These are phyloP conservation scores for Lordiphosa andalusiaca DNA, from an alignment of 2,888 invertebrate species.

Conservation along the genomic window DNA sequence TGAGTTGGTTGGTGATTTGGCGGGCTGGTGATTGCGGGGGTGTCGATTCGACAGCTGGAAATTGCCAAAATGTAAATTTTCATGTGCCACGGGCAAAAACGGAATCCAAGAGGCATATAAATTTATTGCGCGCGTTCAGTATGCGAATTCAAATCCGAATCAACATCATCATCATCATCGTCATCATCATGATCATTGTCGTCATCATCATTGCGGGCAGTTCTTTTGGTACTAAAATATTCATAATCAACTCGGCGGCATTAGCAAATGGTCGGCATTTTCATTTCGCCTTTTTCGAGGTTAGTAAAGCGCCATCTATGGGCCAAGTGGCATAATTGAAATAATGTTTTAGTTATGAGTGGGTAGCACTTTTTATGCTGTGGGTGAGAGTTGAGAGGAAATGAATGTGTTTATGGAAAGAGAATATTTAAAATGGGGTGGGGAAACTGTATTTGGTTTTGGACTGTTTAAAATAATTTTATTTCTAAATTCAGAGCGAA, in stretches of 20 bases:
- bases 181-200: constrained; percentile 30
- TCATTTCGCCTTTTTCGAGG: constrained; percentile 33
- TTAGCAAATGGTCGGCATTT: constrained; percentile 46
- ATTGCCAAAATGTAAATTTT: constrained; percentile 78
- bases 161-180: constrained; percentile 13
- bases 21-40: neutral
- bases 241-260: constrained; percentile 63
- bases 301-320: constrained; percentile 32
- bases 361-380: neutral
- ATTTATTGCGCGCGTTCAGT: constrained; percentile 64
- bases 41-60: constrained; percentile 65
- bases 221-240: constrained; percentile 52
- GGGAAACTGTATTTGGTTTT: too few species aligned
- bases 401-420: neutral
- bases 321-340: constrained; percentile 32
- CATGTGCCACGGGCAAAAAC: constrained; percentile 41
- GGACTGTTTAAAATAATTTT: too few species aligned
- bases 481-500: too few species aligned
- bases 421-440: constrained; percentile 1
- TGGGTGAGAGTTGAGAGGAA: neutral
- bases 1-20: neutral
- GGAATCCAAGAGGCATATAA: constrained; percentile 44
- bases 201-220: constrained; percentile 30
- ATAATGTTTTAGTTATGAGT: constrained; percentile 38
- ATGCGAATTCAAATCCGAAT: constrained; percentile 18